Evolutionary conservation across 2,888 invertebrate genomes (phyloP).

Genomic region (Coelopa pilipes): DNA sequence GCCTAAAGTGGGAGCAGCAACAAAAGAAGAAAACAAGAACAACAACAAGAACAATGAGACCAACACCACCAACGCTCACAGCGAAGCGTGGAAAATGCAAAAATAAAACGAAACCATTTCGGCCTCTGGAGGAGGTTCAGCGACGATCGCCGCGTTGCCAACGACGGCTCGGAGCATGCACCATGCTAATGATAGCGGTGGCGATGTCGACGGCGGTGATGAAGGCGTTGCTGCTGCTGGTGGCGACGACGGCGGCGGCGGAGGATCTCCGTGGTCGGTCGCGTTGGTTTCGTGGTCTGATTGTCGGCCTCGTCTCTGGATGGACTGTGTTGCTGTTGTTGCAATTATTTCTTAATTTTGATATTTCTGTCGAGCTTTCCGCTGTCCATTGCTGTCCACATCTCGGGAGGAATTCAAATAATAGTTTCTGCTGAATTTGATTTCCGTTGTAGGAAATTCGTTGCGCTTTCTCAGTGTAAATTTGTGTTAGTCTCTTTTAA

Average conservation of each 20-base stretch:
- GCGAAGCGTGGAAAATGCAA: conserved; percentile 24
- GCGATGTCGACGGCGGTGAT: conserved; percentile 1
- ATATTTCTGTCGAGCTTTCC: too few relatives aligned
- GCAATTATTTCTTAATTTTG: too few relatives aligned
- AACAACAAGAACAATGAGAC: neutral
- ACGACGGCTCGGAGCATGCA: neutral
- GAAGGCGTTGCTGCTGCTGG: conserved; percentile 17
- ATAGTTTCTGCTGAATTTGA: too few relatives aligned
- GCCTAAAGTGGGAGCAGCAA: conserved; percentile 12
- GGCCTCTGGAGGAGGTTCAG: too few relatives aligned
- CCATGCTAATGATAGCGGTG: conserved; percentile 7
- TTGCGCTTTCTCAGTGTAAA: too few relatives aligned
- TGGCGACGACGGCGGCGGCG: neutral
- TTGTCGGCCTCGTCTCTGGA: neutral
- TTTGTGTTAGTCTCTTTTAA: too few relatives aligned
- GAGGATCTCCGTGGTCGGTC: too few relatives aligned
- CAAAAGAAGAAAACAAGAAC: neutral
- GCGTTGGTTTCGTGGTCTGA: neutral
- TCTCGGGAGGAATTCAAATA: too few relatives aligned
- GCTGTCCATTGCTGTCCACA: too few relatives aligned
- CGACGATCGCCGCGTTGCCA: neutral
- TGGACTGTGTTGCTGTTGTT: too few relatives aligned
- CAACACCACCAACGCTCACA: neutral
- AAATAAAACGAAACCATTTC: conserved; percentile 12
- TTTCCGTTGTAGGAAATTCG: too few relatives aligned